Evolutionary conservation across 2,888 invertebrate species (phyloP).

Genomic region (Monoplex corrugatus): DNA sequence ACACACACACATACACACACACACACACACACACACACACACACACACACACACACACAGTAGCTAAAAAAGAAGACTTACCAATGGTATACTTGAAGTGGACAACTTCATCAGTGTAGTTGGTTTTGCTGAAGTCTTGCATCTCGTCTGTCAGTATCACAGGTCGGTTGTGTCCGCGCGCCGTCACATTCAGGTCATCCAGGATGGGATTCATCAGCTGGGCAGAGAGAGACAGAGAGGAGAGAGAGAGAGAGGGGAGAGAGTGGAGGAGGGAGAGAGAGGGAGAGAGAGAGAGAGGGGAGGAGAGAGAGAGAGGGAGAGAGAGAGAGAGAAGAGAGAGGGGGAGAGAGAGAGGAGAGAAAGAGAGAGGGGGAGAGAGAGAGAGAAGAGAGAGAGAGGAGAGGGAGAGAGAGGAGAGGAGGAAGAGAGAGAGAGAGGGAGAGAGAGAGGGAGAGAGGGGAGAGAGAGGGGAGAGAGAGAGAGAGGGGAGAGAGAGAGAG

Average conservation of each 20-base stretch:
- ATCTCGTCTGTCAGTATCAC: slow-evolving; percentile 42
- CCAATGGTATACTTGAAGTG: slow-evolving; percentile 58
- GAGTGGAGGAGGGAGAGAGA: too few species aligned
- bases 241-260: too few species aligned
- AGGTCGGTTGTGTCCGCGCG: slow-evolving; percentile 45
- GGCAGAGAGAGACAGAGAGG: background rate
- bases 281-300: too few species aligned
- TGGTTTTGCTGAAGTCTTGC: slow-evolving; percentile 39
- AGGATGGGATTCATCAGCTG: slow-evolving; percentile 53
- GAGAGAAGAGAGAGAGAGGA: too few species aligned
- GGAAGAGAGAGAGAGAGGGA: background rate
- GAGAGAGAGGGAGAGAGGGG: too few species aligned
- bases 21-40: background rate
- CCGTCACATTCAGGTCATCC: background rate
- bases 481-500: background rate
- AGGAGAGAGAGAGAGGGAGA: too few species aligned
- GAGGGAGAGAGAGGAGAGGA: too few species aligned
- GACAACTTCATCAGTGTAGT: slow-evolving; percentile 59
- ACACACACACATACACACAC: background rate
- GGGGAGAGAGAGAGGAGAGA: too few species aligned
- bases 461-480: background rate
- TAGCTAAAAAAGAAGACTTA: slow-evolving; percentile 26
- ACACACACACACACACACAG: background rate
- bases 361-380: too few species aligned
- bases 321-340: too few species aligned